A percentile compares a stretch with the other conserved stretches of the same genome.
phyloP scores from a whole-genome alignment of 2,113 vertebrate species.

The Hydropotes inermis region DNA sequence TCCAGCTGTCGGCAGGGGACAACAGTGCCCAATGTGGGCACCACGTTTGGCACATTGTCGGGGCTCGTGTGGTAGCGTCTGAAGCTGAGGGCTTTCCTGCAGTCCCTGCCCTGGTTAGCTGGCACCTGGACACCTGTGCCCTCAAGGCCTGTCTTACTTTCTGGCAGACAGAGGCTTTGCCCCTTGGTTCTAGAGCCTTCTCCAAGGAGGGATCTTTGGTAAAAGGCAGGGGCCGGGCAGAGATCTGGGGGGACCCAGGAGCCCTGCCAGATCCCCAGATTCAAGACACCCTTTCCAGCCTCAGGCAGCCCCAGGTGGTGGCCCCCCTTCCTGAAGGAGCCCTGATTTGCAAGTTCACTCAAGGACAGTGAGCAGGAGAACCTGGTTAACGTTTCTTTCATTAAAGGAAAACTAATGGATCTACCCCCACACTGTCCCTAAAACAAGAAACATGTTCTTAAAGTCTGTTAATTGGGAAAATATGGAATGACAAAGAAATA shows the following conservation, averaged over 20 bases:
- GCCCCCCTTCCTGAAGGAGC: neutral
- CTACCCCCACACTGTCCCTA: neutral
- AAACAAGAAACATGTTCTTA: neutral
- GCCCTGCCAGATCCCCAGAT: neutral
- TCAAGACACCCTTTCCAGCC: neutral
- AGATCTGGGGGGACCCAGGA: neutral
- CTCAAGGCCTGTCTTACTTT: neutral
- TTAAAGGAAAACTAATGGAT: neutral
- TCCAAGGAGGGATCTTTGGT: neutral
- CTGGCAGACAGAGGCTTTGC: neutral
- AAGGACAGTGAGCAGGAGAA: neutral
- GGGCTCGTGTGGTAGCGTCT: fast-evolving
- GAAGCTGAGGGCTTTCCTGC: neutral
- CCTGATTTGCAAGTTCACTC: neutral
- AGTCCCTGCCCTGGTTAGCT: neutral
- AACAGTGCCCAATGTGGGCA: fast-evolving
- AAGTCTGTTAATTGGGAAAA: neutral
- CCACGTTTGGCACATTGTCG: fast-evolving
- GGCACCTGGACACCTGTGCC: neutral
- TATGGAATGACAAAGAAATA: neutral
- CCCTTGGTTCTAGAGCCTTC: neutral
- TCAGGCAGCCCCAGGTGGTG: neutral
- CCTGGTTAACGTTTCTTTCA: neutral
- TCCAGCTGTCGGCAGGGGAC: neutral
- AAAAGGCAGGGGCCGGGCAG: neutral